Evolutionary conservation across 1,140 invertebrate genomes (phyloP).

Genomic region (Carposina sasakii): DNA sequence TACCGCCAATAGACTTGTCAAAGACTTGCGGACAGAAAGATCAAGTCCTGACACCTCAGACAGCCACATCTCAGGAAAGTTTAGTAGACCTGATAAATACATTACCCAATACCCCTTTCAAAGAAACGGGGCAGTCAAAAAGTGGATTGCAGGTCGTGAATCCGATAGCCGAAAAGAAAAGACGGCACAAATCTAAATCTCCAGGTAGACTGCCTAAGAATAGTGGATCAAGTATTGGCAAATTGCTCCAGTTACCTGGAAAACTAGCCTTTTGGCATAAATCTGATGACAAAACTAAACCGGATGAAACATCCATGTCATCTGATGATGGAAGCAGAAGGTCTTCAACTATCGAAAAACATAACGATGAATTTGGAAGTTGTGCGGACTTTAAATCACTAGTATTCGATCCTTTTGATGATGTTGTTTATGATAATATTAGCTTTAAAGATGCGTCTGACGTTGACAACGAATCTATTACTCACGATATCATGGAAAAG

Average conservation of each 20-base stretch:
- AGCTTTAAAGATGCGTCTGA: constrained; percentile 34
- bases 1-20: constrained; percentile 33
- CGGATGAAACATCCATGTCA: constrained; percentile 36
- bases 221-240: constrained; percentile 45
- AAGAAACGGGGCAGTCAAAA: constrained; percentile 19
- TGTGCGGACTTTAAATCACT: constrained; percentile 32
- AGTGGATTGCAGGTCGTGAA: constrained; percentile 27
- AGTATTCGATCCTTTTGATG: constrained; percentile 8
- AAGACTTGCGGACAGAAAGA: constrained; percentile 10
- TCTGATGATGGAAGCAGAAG: constrained; percentile 37
- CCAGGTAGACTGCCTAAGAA: constrained; percentile 34
- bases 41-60: not conserved
- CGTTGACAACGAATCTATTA: constrained; percentile 36
- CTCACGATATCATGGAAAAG: constrained; percentile 46
- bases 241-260: constrained; percentile 62
- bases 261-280: constrained; percentile 70
- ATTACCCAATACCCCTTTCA: constrained; percentile 18
- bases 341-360: constrained; percentile 37
- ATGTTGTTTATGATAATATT: constrained; percentile 28
- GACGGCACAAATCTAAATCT: constrained; percentile 49
- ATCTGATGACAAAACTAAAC: constrained; percentile 45
- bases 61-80: constrained; percentile 24
- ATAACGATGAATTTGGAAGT: constrained; percentile 39
- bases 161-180: constrained; percentile 34
- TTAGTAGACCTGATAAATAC: constrained; percentile 26